Percentiles rank a stretch among this genome's conserved stretches.
Evolutionary conservation across 2,113 vertebrate species (phyloP).

Genomic region (Tricholaema leucomelas): DNA sequence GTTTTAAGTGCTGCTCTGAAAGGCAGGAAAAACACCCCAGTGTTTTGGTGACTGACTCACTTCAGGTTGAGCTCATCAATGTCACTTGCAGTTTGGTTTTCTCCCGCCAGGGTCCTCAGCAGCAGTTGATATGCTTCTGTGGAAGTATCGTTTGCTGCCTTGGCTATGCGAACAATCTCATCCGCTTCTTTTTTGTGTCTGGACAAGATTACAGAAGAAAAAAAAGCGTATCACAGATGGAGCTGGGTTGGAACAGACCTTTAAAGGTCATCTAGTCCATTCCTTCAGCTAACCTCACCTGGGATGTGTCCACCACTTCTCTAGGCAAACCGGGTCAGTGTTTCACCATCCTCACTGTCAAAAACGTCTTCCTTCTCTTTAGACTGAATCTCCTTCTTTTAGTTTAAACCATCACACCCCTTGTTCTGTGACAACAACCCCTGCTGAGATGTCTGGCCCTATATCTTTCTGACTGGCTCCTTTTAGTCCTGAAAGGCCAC

Average conservation of each 20-base stretch:
- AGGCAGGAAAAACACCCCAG: background rate
- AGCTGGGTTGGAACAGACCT: background rate
- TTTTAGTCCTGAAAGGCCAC: background rate
- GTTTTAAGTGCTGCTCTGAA: background rate
- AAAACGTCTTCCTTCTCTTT: background rate
- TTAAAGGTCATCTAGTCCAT: background rate
- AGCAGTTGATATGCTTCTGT: slow-evolving; percentile 89
- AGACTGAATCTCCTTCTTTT: background rate
- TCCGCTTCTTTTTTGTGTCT: slow-evolving; percentile 95
- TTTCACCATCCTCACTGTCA: background rate
- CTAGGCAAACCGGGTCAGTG: background rate
- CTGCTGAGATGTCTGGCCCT: background rate
- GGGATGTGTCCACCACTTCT: background rate
- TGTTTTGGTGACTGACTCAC: slow-evolving; percentile 75
- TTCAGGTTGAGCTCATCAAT: slow-evolving; percentile 93
- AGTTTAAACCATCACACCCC: background rate
- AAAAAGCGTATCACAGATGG: background rate
- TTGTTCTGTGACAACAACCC: background rate
- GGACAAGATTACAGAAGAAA: background rate
- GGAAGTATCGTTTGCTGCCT: slow-evolving; percentile 92
- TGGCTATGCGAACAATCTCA: slow-evolving; percentile 90
- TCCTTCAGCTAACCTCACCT: background rate
- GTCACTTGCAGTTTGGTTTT: slow-evolving; percentile 84
- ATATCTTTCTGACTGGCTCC: background rate
- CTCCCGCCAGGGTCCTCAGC: slow-evolving; percentile 86